Evolutionary conservation across 2,113 vertebrate genomes (phyloP).

Genomic region (Mirza zaza): DNA sequence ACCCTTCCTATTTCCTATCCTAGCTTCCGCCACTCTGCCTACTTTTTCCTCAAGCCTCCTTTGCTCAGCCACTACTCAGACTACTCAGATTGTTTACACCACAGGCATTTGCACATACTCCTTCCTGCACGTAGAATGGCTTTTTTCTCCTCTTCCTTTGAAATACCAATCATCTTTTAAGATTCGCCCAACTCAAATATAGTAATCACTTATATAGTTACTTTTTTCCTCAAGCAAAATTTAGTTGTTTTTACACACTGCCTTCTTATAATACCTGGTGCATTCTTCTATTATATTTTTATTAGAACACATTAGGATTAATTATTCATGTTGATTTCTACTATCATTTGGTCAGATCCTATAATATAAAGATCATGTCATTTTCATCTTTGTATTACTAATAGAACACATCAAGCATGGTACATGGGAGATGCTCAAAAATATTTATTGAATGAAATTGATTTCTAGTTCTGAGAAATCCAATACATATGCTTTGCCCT

Average conservation of each 20-base stretch:
- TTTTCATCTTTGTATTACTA: background rate
- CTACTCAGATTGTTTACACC: background rate
- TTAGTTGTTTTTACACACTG: background rate
- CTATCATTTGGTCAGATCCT: background rate
- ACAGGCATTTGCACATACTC: background rate
- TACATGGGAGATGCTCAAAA: background rate
- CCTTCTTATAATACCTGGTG: background rate
- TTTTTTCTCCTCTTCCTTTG: background rate
- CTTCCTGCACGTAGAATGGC: background rate
- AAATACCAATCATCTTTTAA: slow-evolving; percentile 3
- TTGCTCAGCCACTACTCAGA: background rate
- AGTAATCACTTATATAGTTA: background rate
- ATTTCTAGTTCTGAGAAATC: background rate
- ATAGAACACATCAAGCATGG: background rate
- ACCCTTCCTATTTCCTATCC: background rate
- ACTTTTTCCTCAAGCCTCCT: background rate
- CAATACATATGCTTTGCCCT: background rate
- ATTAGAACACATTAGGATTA: slow-evolving; percentile 26
- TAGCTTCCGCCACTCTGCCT: background rate
- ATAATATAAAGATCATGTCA: background rate
- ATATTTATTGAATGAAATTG: background rate
- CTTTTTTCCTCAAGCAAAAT: slow-evolving; percentile 4
- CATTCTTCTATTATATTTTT: background rate
- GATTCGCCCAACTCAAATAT: background rate
- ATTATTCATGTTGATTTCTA: background rate